phyloP scores from a whole-genome alignment of 2,888 invertebrate genomes.

The Rhaphigaster nebulosa region DNA sequence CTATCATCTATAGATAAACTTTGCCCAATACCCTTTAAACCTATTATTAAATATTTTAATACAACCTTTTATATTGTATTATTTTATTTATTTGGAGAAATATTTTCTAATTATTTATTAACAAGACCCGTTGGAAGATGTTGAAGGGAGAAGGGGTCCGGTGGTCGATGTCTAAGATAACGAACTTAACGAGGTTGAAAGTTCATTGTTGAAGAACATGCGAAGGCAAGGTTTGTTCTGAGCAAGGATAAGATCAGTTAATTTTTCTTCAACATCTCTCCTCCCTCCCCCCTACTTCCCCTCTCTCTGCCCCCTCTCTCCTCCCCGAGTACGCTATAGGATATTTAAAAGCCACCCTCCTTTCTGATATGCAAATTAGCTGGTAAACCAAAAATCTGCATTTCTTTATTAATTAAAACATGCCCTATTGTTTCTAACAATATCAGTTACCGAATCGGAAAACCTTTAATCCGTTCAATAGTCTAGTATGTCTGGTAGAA shows the following conservation, averaged over 20 bases:
- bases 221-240: constrained; percentile 17
- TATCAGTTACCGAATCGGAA: background rate
- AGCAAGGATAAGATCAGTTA: background rate
- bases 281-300: background rate
- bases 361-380: background rate
- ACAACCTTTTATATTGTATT: no score
- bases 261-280: constrained; percentile 10
- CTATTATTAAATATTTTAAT: no score
- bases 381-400: background rate
- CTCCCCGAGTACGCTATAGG: background rate
- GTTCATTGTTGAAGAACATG: constrained; percentile 38
- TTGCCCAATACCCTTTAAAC: no score
- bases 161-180: constrained; percentile 7
- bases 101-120: no score
- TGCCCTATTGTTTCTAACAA: background rate
- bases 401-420: background rate
- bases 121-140: background rate
- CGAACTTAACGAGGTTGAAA: background rate
- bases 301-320: no score
- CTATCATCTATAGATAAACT: no score
- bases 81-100: no score
- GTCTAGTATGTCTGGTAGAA: background rate
- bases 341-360: background rate
- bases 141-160: background rate
- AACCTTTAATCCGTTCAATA: background rate